Evolutionary conservation across 1,140 invertebrate species (phyloP).

Genomic region (Aleiodes sp.): DNA sequence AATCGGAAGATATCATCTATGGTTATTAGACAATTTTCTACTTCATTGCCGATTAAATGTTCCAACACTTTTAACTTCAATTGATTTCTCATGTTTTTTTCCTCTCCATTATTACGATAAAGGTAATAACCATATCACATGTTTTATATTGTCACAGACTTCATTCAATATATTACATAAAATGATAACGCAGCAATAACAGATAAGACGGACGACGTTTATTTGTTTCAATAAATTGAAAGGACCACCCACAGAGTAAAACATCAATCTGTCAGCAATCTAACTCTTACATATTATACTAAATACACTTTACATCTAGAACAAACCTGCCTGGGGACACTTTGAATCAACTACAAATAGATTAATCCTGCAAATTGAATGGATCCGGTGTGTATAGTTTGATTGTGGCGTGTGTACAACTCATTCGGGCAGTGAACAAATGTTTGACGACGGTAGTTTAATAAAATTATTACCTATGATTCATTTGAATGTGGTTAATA

Average conservation of each 20-base stretch:
- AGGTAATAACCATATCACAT: too few species aligned
- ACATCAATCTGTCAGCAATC: constrained; percentile 28
- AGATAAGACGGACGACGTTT: constrained; percentile 17
- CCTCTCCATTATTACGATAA: too few species aligned
- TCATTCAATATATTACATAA: not conserved
- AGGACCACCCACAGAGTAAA: constrained; percentile 37
- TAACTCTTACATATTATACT: not conserved
- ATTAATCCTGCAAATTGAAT: constrained; percentile 48
- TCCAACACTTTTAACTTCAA: too few species aligned
- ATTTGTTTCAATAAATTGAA: constrained; percentile 36
- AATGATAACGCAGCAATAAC: not conserved
- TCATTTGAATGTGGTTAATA: not conserved
- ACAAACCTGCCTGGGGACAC: constrained; percentile 15
- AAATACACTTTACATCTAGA: not conserved
- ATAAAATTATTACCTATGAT: not conserved
- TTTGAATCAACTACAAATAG: constrained; percentile 37
- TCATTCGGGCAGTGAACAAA: too few species aligned
- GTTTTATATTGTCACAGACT: too few species aligned
- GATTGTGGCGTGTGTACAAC: not conserved
- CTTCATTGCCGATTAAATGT: too few species aligned
- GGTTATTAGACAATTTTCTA: too few species aligned
- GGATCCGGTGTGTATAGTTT: constrained; percentile 37
- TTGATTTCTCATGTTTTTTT: too few species aligned
- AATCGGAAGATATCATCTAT: too few species aligned
- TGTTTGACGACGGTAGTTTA: not conserved